phyloP scores from a whole-genome alignment of 2,113 vertebrate species.

The Paradoxurus hermaphroditus region DNA sequence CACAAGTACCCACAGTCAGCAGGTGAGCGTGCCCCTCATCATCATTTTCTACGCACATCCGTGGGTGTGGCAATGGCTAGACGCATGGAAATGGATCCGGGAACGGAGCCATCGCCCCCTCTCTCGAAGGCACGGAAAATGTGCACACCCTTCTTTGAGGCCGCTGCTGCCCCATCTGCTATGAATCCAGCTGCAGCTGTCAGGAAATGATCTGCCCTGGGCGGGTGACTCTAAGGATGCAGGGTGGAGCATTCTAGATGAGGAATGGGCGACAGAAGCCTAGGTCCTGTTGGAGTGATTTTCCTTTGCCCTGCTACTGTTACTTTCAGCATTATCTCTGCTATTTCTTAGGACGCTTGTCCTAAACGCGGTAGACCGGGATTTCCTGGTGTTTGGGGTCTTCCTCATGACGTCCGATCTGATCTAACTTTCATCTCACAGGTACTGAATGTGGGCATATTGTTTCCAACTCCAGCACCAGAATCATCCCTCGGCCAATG shows the following conservation, averaged over 20 bases:
- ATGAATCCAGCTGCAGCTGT: neutral
- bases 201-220: neutral
- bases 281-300: neutral
- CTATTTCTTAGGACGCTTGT: neutral
- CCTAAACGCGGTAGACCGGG: neutral
- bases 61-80: neutral
- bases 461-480: neutral
- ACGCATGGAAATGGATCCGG: accelerated
- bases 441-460: neutral
- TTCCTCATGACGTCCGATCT: neutral
- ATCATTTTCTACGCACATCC: accelerated
- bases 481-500: neutral
- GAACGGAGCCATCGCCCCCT: accelerated
- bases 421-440: neutral
- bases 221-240: neutral
- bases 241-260: neutral
- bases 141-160: neutral
- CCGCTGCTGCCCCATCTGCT: neutral
- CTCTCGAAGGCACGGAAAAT: too few relatives aligned
- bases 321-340: neutral
- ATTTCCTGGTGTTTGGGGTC: neutral
- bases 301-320: neutral
- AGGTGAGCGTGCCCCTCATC: accelerated
- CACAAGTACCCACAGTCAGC: neutral
- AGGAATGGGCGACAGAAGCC: neutral